A percentile compares a stretch with the other conserved stretches of the same genome.
Evolutionary conservation across 2,113 vertebrate genomes (phyloP).

Genomic region (Stomatorhinus ivindoensis): DNA sequence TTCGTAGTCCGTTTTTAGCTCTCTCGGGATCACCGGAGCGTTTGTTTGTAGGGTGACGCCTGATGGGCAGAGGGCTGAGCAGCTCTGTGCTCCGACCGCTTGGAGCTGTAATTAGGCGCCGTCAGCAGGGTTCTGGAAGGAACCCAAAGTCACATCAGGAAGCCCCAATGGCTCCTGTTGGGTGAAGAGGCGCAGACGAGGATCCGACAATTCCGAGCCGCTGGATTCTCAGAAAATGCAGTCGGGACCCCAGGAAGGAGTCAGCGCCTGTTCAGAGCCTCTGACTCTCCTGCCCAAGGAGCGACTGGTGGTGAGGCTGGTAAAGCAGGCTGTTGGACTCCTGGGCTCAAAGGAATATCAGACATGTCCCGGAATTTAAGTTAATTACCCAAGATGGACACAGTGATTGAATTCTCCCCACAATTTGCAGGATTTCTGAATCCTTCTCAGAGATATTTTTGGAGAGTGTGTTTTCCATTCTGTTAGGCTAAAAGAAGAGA

Average conservation of each 20-base stretch:
- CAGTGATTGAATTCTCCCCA: not conserved
- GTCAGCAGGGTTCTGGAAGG: not conserved
- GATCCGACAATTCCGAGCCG: not conserved
- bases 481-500: slow-evolving; percentile 3
- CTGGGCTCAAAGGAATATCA: not conserved
- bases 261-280: too few species aligned
- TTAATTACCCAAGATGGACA: not conserved
- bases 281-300: not conserved
- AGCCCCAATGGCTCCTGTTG: not conserved
- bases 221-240: not conserved
- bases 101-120: not conserved
- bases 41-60: slow-evolving; percentile 31
- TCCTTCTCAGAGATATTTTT: not conserved
- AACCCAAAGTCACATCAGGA: not conserved
- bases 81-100: not conserved
- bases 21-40: slow-evolving; percentile 31
- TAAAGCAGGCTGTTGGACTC: slow-evolving; percentile 16
- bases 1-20: slow-evolving; percentile 39
- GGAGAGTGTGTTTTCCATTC: not conserved
- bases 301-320: slow-evolving; percentile 25
- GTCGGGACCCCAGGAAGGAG: not conserved
- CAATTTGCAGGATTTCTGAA: not conserved
- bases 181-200: not conserved
- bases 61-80: not conserved
- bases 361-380: not conserved